These are phyloP conservation scores for Mallateleia sp. DNA, from an alignment of 2,888 invertebrate species.

Conservation along the genomic window DNA sequence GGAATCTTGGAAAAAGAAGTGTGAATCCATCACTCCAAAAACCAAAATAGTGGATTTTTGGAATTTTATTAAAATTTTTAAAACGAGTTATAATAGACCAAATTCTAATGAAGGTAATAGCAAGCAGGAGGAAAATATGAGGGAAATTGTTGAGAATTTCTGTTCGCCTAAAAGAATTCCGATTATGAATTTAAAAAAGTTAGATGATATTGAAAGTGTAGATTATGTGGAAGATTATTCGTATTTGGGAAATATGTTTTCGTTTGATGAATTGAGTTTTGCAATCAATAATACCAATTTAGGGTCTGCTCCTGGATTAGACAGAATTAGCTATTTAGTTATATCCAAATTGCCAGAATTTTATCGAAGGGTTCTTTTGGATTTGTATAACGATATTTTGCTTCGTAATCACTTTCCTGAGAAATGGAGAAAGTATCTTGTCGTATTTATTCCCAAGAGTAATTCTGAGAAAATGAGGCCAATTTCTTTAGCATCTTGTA, in stretches of 20 bases:
- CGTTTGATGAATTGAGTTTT: slow-evolving; percentile 20
- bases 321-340: slow-evolving; percentile 47
- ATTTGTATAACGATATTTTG: slow-evolving; percentile 42
- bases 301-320: slow-evolving; percentile 23
- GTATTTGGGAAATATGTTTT: not conserved
- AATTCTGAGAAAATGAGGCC: slow-evolving; percentile 34
- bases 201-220: not conserved
- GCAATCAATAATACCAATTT: slow-evolving; percentile 1
- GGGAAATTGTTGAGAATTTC: slow-evolving; percentile 11
- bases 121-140: not conserved
- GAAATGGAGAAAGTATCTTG: slow-evolving; percentile 25
- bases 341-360: slow-evolving; percentile 12
- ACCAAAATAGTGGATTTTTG: slow-evolving; percentile 30
- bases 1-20: slow-evolving; percentile 12
- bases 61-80: slow-evolving; percentile 57
- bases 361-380: slow-evolving; percentile 10
- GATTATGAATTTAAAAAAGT: too few species aligned
- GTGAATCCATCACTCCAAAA: slow-evolving; percentile 30
- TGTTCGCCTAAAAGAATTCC: not conserved
- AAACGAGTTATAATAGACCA: slow-evolving; percentile 12
- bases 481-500: slow-evolving; percentile 26
- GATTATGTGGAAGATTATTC: too few species aligned
- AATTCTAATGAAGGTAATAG: not conserved
- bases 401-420: not conserved
- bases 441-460: slow-evolving; percentile 28